phyloP scores from a whole-genome alignment of 1,140 invertebrate genomes.

The Adelges cooleyi region DNA sequence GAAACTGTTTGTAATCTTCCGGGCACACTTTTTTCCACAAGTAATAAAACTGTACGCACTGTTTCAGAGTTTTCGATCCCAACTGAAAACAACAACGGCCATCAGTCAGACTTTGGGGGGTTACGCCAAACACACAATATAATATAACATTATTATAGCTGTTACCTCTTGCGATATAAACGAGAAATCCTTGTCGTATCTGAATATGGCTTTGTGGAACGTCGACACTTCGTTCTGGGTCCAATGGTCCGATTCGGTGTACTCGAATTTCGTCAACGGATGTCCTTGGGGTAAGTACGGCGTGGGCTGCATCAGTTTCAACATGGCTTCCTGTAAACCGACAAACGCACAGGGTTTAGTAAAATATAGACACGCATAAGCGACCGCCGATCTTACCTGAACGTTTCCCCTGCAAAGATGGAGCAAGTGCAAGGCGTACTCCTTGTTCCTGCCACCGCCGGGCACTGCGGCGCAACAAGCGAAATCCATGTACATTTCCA shows the following conservation, averaged over 20 bases:
- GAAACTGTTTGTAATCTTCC: conserved; percentile 63
- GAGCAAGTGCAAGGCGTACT: conserved; percentile 84
- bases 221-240: conserved; percentile 70
- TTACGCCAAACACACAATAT: too few relatives aligned
- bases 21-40: conserved; percentile 94
- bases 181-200: conserved; percentile 88
- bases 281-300: conserved; percentile 62
- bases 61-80: conserved; percentile 74
- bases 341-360: too few relatives aligned
- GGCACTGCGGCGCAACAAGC: conserved; percentile 83
- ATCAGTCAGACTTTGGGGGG: too few relatives aligned
- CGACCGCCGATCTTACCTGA: conserved; percentile 48
- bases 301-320: conserved; percentile 65
- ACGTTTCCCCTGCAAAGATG: conserved; percentile 77
- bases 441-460: conserved; percentile 83
- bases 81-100: too few relatives aligned
- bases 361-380: too few relatives aligned
- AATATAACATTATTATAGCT: conserved; percentile 22
- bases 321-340: conserved; percentile 56
- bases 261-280: conserved; percentile 57
- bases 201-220: conserved; percentile 77
- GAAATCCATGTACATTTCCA: conserved; percentile 80
- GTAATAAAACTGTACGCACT: conserved; percentile 97
- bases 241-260: conserved; percentile 69
- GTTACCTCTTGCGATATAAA: conserved; percentile 73